These are phyloP conservation scores for Limanda limanda DNA, from an alignment of 2,113 vertebrate genomes.

Conservation along the genomic window DNA sequence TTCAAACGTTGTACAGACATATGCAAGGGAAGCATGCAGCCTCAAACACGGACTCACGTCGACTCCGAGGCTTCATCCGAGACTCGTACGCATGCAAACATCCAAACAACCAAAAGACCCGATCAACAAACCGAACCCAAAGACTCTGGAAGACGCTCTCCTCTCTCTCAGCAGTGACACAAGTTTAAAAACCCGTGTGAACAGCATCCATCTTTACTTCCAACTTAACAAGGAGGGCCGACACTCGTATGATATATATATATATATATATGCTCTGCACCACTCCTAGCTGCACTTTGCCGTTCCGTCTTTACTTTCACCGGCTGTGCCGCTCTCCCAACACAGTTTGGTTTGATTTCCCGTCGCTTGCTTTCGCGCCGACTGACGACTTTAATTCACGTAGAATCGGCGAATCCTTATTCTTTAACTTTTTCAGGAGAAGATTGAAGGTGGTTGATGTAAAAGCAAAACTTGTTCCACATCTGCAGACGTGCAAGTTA, in stretches of 20 bases:
- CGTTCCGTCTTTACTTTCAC: constrained; percentile 7
- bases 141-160: constrained; percentile 42
- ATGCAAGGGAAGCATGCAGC: constrained; percentile 53
- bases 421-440: constrained; percentile 12
- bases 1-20: constrained; percentile 24
- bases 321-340: constrained; percentile 7
- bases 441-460: neutral
- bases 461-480: neutral
- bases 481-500: too few relatives aligned
- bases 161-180: constrained; percentile 3
- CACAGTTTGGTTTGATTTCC: neutral
- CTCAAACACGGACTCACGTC: constrained; percentile 22
- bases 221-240: neutral
- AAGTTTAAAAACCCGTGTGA: neutral
- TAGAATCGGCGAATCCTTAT: constrained; percentile 17
- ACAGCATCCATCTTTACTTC: constrained; percentile 6
- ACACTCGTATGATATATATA: neutral
- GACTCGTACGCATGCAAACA: neutral
- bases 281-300: constrained; percentile 43
- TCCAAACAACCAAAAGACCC: constrained; percentile 35
- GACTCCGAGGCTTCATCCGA: neutral
- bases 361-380: constrained; percentile 11
- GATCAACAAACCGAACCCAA: constrained; percentile 48
- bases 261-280: neutral
- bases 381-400: neutral